Percentiles rank a stretch among this genome's conserved stretches.
Conservation (phyloP, 1,140 invertebrate species). For the Physella acuta region DNA sequence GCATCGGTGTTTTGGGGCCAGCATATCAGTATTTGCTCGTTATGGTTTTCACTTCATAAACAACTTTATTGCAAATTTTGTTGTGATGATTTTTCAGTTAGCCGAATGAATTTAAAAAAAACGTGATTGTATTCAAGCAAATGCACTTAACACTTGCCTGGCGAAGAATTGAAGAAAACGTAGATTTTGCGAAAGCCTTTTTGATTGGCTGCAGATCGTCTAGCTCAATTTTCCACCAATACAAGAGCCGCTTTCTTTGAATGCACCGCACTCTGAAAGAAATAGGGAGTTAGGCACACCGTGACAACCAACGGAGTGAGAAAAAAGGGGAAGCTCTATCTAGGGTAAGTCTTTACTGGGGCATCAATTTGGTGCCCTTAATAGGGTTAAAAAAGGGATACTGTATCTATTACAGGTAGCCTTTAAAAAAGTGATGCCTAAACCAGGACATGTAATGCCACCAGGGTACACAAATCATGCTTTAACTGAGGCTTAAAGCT, state of each 20-base stretch:
- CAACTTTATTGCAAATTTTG: not conserved
- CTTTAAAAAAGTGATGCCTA: not conserved
- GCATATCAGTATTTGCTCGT: not conserved
- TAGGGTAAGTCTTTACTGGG: not conserved
- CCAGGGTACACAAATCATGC: no score
- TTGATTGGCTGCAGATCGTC: slow-evolving; percentile 24
- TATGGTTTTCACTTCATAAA: not conserved
- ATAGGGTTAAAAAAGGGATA: not conserved
- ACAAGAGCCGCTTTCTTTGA: not conserved
- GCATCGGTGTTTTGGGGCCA: not conserved
- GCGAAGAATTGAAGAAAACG: slow-evolving; percentile 22
- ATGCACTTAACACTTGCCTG: not conserved
- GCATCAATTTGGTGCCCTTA: not conserved
- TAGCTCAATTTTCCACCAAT: slow-evolving; percentile 23
- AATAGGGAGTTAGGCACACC: no score
- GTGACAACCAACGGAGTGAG: not conserved
- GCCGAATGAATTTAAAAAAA: not conserved
- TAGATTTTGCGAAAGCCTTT: slow-evolving; percentile 20
- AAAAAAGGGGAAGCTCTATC: not conserved
- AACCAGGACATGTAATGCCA: no score
- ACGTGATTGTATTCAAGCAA: not conserved
- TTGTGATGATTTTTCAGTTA: no score
- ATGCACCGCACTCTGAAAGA: not conserved
- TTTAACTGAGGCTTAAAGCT: no score
- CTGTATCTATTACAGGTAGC: not conserved